Evolutionary conservation across 2,113 vertebrate genomes (phyloP), one percentile per base, ranked within the genome.

Genomic region (Tinamus guttatus): DNA sequence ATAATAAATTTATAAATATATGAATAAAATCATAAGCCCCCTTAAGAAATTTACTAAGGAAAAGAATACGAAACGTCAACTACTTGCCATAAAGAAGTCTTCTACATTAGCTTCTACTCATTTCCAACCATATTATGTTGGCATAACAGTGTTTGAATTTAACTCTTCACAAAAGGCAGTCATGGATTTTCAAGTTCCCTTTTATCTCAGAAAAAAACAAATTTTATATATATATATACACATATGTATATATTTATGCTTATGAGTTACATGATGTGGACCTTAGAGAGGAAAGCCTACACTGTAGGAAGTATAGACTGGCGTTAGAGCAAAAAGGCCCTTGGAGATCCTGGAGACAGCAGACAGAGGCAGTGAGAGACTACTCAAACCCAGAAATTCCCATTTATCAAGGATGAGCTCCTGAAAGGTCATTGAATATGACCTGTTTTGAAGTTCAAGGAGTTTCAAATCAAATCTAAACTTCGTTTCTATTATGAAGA

Each of bases 21-120:
- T 52, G 1, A 87, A 91, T 75, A 74, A 83, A 75, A 85, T 59
- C 30, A 49, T 60, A 85, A 87, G 7, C 24, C 14, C 6, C 68
- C 67, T 87, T 87, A 38, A 90, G 87, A 36, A 82, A 87, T 62
- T 77, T 58, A 92, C 47, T 87, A 93, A 94, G 56, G 8, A 89
- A 81, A 77, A 91, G 93, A 96, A 85, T 14, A 90, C 41, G 43
- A 38, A 68, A 45, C 17, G 19, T 49, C 70, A 91, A 59, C 87
- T 95, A 85, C 80, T 82, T 82, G 11, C 49, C 59, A 11, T 7
- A 58, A 89, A 92, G 60, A 77, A 21, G 7, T 45, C 49, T 85
- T 74, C 10, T 65, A 18, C 16, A 89, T 68, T 40, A 85, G 49
- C 40, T 87, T 75, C 58, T 81, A 41, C 49, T 63, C 69, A 54